Evolutionary conservation across 2,888 invertebrate genomes (phyloP).

Genomic region (Neoscelio sp.): DNA sequence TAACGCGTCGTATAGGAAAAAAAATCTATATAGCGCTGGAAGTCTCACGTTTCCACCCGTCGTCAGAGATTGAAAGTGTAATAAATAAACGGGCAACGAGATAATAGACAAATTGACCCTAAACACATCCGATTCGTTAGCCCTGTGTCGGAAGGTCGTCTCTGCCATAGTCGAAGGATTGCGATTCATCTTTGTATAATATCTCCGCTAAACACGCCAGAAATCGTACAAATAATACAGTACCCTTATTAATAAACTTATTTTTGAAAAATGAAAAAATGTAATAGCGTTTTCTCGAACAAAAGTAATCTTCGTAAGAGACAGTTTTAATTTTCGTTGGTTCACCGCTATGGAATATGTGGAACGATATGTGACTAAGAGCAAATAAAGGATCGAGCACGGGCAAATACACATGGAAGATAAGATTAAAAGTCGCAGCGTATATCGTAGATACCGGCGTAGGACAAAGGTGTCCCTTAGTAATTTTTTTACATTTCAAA

Average conservation of each 20-base stretch:
- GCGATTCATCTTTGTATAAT: slow-evolving; percentile 29
- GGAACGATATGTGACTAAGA: slow-evolving; percentile 55
- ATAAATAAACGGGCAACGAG: slow-evolving; percentile 80
- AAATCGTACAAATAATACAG: no score
- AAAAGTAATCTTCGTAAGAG: no score
- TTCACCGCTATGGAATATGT: slow-evolving; percentile 24
- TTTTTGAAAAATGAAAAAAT: no score
- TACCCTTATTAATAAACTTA: no score
- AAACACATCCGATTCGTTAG: slow-evolving; percentile 79
- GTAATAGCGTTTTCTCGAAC: no score
- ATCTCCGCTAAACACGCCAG: slow-evolving; percentile 10
- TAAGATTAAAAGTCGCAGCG: slow-evolving; percentile 45
- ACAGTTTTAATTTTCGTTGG: slow-evolving; percentile 22
- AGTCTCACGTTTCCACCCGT: slow-evolving; percentile 71
- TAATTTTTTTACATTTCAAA: slow-evolving; percentile 8
- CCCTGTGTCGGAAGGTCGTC: slow-evolving; percentile 76
- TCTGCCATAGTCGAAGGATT: slow-evolving; percentile 52
- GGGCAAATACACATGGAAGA: slow-evolving; percentile 46
- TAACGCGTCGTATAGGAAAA: background rate
- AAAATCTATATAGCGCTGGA: slow-evolving; percentile 46
- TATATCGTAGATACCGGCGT: slow-evolving; percentile 41
- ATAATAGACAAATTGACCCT: slow-evolving; percentile 81
- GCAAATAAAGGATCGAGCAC: slow-evolving; percentile 54
- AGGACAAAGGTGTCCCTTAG: slow-evolving; percentile 61
- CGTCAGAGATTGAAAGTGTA: slow-evolving; percentile 75